Evolutionary conservation across 2,888 invertebrate species (phyloP).

Genomic region (Tolmerus cingulatus): DNA sequence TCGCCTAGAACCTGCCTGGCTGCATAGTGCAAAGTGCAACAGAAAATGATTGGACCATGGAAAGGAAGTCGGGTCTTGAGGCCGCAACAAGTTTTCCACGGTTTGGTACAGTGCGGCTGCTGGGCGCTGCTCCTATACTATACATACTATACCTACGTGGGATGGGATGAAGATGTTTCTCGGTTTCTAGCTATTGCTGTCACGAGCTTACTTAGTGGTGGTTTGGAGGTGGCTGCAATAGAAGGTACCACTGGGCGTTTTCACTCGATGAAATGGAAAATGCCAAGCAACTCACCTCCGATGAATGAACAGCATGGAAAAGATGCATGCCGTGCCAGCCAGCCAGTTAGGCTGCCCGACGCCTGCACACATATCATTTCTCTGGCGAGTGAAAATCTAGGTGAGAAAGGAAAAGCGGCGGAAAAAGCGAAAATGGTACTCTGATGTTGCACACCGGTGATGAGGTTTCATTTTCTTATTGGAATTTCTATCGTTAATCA

Average conservation of each 20-base stretch:
- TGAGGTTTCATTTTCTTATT: slow-evolving; percentile 13
- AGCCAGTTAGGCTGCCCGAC: neutral
- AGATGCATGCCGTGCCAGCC: neutral
- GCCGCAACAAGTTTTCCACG: slow-evolving; percentile 31
- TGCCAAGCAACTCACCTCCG: neutral
- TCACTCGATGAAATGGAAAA: slow-evolving; percentile 38
- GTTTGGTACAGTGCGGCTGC: neutral
- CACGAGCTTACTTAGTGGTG: neutral
- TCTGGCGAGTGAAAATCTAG: slow-evolving; percentile 31
- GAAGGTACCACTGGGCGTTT: slow-evolving; percentile 12
- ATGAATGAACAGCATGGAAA: neutral
- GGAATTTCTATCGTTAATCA: slow-evolving; percentile 38
- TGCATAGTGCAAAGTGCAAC: neutral
- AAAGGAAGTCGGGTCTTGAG: slow-evolving; percentile 28
- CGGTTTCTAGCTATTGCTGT: neutral
- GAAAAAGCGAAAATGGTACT: slow-evolving; percentile 33
- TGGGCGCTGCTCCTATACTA: neutral
- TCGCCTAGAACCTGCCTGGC: neutral
- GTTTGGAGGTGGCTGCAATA: neutral
- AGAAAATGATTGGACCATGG: slow-evolving; percentile 15
- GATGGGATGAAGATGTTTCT: slow-evolving; percentile 3
- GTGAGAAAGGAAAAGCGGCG: slow-evolving; percentile 36
- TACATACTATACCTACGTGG: neutral
- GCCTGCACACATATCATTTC: neutral
- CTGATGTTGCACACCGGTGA: neutral